phyloP scores from a whole-genome alignment of 1,140 invertebrate species.

The Drosophila biarmipes region DNA sequence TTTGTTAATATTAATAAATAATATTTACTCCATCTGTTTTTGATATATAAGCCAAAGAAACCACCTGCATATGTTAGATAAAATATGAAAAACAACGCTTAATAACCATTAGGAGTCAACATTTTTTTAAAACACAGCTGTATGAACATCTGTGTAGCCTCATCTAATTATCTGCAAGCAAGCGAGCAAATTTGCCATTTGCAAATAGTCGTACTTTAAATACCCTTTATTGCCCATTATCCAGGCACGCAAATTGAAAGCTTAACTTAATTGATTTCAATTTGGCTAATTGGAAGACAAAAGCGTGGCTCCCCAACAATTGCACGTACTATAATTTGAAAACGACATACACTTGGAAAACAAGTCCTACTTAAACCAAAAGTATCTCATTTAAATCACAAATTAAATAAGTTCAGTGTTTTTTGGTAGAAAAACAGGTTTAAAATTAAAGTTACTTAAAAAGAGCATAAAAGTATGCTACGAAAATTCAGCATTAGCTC shows the following conservation, averaged over 20 bases:
- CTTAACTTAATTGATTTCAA: slow-evolving; percentile 67
- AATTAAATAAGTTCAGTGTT: too few relatives aligned
- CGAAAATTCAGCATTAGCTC: too few relatives aligned
- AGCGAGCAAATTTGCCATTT: slow-evolving; percentile 38
- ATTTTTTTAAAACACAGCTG: slow-evolving; percentile 1
- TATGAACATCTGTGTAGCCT: slow-evolving; percentile 9
- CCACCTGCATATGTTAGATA: not conserved
- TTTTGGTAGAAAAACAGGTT: too few relatives aligned
- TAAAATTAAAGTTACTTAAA: too few relatives aligned
- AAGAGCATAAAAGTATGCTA: too few relatives aligned
- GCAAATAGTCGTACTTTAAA: slow-evolving; percentile 34
- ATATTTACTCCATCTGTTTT: too few relatives aligned
- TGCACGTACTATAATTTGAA: slow-evolving; percentile 7
- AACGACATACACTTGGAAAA: not conserved
- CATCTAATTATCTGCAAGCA: slow-evolving; percentile 68
- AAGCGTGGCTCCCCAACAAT: slow-evolving; percentile 5
- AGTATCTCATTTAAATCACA: too few relatives aligned
- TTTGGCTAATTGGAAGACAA: slow-evolving; percentile 44
- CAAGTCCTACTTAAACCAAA: too few relatives aligned
- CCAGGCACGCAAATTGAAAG: slow-evolving; percentile 43
- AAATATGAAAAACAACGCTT: not conserved
- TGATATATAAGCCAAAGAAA: not conserved
- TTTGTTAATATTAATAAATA: too few relatives aligned
- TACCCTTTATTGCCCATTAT: slow-evolving; percentile 52
- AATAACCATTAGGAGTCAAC: too few relatives aligned